Evolutionary conservation across 2,888 invertebrate genomes (phyloP), one percentile per base, ranked within the genome.

Genomic region (Pristionchus mayeri): DNA sequence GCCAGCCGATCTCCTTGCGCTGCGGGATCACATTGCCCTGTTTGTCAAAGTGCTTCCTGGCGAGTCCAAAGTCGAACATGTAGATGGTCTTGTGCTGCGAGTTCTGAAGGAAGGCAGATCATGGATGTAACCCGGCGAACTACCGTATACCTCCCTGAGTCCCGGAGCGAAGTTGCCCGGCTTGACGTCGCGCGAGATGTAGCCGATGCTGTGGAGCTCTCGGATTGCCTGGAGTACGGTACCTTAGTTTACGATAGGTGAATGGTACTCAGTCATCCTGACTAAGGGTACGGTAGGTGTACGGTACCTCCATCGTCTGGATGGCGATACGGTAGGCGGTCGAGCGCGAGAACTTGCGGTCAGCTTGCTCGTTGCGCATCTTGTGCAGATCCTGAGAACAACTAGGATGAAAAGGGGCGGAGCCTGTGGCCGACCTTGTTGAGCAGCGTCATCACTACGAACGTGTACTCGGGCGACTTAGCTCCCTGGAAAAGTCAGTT

Each of bases 161-260:
- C 91, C 91, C 11, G 90, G 89, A 9, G 90, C 91, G 79, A 91
- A 91, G 75, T 91, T 91, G 60, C 91, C 90, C 3, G 91, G 90
- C 85, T 91, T 91, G 34, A 91, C 86, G 86, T 91, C 91, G 44
- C 91, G 87, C 3, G 87, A 88, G 16, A 90, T 82, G 84, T 85
- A 90, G 6, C 90, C 89, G 63, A 89, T 84, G 34, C 87, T 86
- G 79, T 90, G 90, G 4, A 90, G 87, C 67, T 90, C 90, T 84
- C 89, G 88, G 67, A 90, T 87, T 1, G 89, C 90, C 88, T 89
- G 86, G 27, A 52, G 4, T 44, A 44, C 1, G 50, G n/a, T 63
- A 50, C 54, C 2, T 2, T 30, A 50, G 37, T 24, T 18, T 52
- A 30, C 18, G 48, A 63, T 48, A 27, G 18, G n/a, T n/a, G n/a